Conservation (phyloP, 2,113 vertebrate genomes). For the Manacus vitellinus region DNA sequence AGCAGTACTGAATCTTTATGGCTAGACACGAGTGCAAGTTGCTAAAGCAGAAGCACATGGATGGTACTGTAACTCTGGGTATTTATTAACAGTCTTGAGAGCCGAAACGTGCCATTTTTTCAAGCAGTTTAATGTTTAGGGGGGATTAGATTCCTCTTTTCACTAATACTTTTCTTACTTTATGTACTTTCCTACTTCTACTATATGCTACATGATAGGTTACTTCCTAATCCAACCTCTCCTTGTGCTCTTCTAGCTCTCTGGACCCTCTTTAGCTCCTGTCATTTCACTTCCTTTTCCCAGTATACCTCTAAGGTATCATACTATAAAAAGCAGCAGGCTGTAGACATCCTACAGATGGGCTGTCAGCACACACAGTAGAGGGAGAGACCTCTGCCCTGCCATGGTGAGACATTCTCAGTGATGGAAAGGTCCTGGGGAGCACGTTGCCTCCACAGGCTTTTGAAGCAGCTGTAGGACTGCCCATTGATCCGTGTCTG, state of each 20-base stretch:
- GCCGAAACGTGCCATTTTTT: neutral
- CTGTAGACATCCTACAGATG: neutral
- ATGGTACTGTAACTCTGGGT: neutral
- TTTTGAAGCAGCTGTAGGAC: neutral
- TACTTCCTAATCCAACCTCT: neutral
- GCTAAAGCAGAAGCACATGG: neutral
- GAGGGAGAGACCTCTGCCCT: neutral
- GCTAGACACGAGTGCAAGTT: neutral
- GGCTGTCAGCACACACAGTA: neutral
- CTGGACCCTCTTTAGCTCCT: neutral
- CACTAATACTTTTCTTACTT: neutral
- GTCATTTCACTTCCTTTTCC: neutral
- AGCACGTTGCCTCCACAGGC: neutral
- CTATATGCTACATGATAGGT: neutral
- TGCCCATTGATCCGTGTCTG: neutral
- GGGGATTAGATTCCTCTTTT: neutral
- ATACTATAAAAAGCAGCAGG: neutral
- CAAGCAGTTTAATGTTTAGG: neutral
- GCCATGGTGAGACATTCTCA: accelerated
- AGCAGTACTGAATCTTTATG: neutral
- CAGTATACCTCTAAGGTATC: neutral
- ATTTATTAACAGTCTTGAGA: slow-evolving; percentile 2
- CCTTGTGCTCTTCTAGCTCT: neutral
- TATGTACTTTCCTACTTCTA: neutral
- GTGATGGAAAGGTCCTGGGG: neutral